Evolutionary conservation across 2,888 invertebrate species (phyloP).

Genomic region (Junonia oenone): DNA sequence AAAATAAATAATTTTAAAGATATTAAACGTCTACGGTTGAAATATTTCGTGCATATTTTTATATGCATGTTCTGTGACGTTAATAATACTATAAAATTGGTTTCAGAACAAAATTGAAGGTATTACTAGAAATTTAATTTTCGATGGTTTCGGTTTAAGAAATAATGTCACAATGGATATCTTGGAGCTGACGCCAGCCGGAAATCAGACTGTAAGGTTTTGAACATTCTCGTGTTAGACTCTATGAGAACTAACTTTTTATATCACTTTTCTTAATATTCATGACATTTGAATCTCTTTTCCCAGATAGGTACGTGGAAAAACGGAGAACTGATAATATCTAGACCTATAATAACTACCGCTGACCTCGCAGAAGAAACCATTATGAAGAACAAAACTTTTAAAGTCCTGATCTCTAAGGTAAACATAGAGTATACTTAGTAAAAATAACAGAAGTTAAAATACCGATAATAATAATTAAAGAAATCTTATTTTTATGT

Average conservation of each 20-base stretch:
- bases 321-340: constrained; percentile 60
- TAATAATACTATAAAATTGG: too few relatives aligned
- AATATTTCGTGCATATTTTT: too few relatives aligned
- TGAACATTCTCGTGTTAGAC: too few relatives aligned
- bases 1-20: too few relatives aligned
- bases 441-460: too few relatives aligned
- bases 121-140: constrained; percentile 85
- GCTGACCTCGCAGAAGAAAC: constrained; percentile 75
- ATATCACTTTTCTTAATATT: too few relatives aligned
- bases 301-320: constrained; percentile 83
- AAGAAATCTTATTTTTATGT: too few relatives aligned
- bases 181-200: constrained; percentile 81
- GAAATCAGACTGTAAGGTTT: constrained; percentile 75
- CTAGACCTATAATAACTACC: constrained; percentile 58
- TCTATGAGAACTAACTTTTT: too few relatives aligned
- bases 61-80: too few relatives aligned
- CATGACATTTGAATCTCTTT: neutral
- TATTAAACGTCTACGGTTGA: too few relatives aligned
- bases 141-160: constrained; percentile 87
- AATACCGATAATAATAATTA: too few relatives aligned
- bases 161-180: constrained; percentile 84
- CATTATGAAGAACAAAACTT: constrained; percentile 83
- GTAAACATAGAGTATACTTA: too few relatives aligned
- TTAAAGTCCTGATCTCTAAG: constrained; percentile 83
- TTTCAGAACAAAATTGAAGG: constrained; percentile 83